Conservation (phyloP, 2,888 invertebrate genomes). For the Pseudoips prasinana region DNA sequence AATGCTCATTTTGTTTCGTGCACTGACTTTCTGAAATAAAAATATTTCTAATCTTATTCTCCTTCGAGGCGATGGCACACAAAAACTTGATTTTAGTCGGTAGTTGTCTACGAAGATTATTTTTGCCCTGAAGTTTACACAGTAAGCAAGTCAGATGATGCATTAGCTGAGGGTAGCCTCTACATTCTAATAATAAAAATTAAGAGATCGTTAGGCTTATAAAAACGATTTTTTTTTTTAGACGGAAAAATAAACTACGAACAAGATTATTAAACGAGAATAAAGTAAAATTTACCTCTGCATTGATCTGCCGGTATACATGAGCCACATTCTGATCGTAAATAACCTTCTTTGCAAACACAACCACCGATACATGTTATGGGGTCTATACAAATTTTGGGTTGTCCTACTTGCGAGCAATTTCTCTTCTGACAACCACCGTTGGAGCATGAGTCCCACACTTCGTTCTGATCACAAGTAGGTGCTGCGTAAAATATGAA, state of each 20-base stretch:
- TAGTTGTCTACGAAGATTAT: too few species aligned
- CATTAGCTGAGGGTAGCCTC: too few species aligned
- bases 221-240: too few species aligned
- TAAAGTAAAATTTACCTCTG: slow-evolving; percentile 27
- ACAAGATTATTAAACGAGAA: too few species aligned
- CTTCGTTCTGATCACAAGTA: slow-evolving; percentile 30
- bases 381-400: slow-evolving; percentile 31
- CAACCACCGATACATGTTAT: slow-evolving; percentile 35
- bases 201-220: too few species aligned
- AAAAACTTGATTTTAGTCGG: too few species aligned
- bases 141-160: too few species aligned
- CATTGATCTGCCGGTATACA: slow-evolving; percentile 40
- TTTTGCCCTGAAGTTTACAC: too few species aligned
- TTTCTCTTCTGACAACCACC: slow-evolving; percentile 40
- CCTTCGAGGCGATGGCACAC: too few species aligned
- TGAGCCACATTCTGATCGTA: slow-evolving; percentile 25
- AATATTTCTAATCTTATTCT: not conserved
- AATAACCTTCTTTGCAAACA: slow-evolving; percentile 29
- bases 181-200: too few species aligned
- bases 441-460: slow-evolving; percentile 32
- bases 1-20: slow-evolving; percentile 20
- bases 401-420: slow-evolving; percentile 33
- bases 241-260: too few species aligned
- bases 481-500: slow-evolving; percentile 17
- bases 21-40: slow-evolving; percentile 13